Conservation (phyloP, 2,113 vertebrate genomes). For the Leucopsar rothschildi region DNA sequence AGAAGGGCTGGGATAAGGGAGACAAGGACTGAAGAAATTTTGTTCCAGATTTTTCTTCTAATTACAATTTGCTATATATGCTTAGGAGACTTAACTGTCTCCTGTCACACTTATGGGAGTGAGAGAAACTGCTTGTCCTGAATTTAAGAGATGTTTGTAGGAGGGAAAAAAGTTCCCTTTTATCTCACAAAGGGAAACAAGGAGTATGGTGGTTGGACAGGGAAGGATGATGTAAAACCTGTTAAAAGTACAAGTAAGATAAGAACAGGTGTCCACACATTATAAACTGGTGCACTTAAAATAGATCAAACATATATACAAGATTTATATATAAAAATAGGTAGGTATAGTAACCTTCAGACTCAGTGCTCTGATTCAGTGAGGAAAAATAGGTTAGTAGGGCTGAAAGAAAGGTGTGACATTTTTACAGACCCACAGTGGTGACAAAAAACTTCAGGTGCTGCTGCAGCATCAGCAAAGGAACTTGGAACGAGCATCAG, state of each 20-base stretch:
- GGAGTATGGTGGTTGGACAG: neutral
- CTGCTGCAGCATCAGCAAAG: neutral
- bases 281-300: neutral
- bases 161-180: neutral
- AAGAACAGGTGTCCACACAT: neutral
- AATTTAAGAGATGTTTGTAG: neutral
- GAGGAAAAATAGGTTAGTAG: constrained; percentile 29
- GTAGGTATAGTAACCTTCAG: neutral
- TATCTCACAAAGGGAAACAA: neutral
- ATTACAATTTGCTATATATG: neutral
- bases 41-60: neutral
- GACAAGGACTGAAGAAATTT: neutral
- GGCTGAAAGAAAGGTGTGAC: neutral
- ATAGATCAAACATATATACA: neutral
- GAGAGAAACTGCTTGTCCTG: neutral
- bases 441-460: neutral
- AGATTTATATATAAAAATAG: neutral
- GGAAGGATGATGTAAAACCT: neutral
- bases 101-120: neutral
- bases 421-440: neutral
- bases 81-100: neutral
- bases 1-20: neutral
- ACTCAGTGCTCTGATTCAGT: neutral
- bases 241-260: neutral
- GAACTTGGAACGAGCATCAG: neutral